Conservation (phyloP, 2,888 invertebrate genomes). For the Cheilosia urbana region DNA sequence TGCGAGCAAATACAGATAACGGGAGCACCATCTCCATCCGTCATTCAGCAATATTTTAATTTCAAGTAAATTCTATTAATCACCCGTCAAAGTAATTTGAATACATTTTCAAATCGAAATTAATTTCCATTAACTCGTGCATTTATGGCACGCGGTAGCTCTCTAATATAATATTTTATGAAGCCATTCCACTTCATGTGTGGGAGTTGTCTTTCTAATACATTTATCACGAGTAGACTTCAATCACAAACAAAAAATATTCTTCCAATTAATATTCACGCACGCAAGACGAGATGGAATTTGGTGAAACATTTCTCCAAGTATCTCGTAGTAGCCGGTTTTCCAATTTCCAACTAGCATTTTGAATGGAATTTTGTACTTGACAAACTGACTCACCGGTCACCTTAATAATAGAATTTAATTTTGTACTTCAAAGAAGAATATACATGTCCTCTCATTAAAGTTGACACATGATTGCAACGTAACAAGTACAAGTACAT, state of each 20-base stretch:
- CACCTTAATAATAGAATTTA: background rate
- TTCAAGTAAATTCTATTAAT: slow-evolving; percentile 50
- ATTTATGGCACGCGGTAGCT: slow-evolving; percentile 35
- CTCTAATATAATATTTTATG: slow-evolving; percentile 32
- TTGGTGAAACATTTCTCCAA: slow-evolving; percentile 1
- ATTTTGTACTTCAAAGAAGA: slow-evolving; percentile 22
- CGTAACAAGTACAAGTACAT: slow-evolving; percentile 3
- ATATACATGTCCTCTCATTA: slow-evolving; percentile 33
- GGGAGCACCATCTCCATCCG: background rate
- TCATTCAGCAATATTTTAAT: background rate
- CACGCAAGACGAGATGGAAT: slow-evolving; percentile 8
- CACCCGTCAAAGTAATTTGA: slow-evolving; percentile 45
- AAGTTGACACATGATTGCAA: slow-evolving; percentile 51
- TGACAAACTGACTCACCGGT: slow-evolving; percentile 25
- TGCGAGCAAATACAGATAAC: background rate
- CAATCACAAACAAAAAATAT: background rate
- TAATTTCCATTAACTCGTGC: slow-evolving; percentile 7
- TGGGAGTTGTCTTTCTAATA: slow-evolving; percentile 50
- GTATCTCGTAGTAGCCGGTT: background rate
- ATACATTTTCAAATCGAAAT: slow-evolving; percentile 39
- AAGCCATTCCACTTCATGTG: slow-evolving; percentile 38
- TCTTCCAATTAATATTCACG: slow-evolving; percentile 38
- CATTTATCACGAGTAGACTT: slow-evolving; percentile 22
- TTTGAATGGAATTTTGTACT: background rate
- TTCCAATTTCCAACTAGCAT: background rate